Evolutionary conservation across 2,797 vertebrate genomes (phyloP), one percentile per base, ranked within the genome.

Genomic region (Phoebastria nigripes): DNA sequence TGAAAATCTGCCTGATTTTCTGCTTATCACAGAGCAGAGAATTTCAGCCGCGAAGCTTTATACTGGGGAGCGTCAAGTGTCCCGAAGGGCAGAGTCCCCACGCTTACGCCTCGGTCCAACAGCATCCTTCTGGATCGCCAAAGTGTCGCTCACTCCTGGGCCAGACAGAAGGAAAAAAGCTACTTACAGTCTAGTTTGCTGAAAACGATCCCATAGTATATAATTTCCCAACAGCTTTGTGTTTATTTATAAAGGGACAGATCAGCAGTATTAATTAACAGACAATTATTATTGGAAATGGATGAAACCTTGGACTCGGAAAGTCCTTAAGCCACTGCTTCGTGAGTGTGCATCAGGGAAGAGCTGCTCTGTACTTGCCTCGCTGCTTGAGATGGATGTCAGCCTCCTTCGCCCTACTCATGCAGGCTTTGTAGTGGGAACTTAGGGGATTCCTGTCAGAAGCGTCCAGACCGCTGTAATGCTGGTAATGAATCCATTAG

Each of bases 91-190:
- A 59, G 44, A 24, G 44, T n/a, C 28, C 26, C 12, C 6, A 8
- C 0, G 2, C 33, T 26, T 14, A 62, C 3, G 8, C 26, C 42
- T 47, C 5, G 3, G 17, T 19, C n/a, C 28, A 33, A 35, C 21
- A 19, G 15, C 4, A 31, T 31, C 29, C 37, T 56, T 72, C 37
- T 62, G 14, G 17, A 58, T 18, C 5, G 6, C 41, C 47, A 28
- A 66, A 61, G 26, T 3, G n/a, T 49, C 4, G 3, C 44, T 47
- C 25, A 8, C 3, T 63, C 54, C 22, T 6, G 10, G 63, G 11
- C 25, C 39, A 84, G 44, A 61, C 3, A 52, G 70, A 69, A 52
- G 8, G 22, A 24, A 51, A 58, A 86, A 61, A n/a, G n/a, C 35
- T 37, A 8, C 37, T 62, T 25, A 39, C 33, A 44, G 25, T n/a